phyloP scores from a whole-genome alignment of 2,797 vertebrate genomes.

The Malurus splendens region DNA sequence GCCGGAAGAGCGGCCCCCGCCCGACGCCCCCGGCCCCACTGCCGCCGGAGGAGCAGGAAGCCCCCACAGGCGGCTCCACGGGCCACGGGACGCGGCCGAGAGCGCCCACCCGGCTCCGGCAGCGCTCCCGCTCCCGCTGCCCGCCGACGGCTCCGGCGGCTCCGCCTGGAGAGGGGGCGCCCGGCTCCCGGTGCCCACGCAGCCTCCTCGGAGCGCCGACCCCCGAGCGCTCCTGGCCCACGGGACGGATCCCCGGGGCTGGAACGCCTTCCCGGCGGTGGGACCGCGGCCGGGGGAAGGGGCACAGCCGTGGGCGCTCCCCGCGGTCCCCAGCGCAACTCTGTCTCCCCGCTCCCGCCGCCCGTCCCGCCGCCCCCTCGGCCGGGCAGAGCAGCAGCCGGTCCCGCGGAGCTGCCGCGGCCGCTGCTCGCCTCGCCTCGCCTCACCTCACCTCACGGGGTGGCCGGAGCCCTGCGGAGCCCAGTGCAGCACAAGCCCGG shows the following conservation, averaged over 20 bases:
- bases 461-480: neutral
- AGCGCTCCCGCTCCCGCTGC: neutral
- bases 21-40: neutral
- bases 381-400: neutral
- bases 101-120: neutral
- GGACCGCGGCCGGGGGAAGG: neutral
- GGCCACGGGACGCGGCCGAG: neutral
- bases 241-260: neutral
- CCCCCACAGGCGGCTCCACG: neutral
- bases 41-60: neutral
- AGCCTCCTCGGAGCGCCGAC: neutral
- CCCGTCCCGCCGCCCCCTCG: neutral
- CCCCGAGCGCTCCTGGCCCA: neutral
- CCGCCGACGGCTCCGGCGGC: neutral
- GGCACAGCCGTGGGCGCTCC: neutral
- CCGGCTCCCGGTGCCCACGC: neutral
- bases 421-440: neutral
- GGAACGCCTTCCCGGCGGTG: neutral
- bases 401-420: neutral
- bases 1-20: neutral
- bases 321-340: neutral
- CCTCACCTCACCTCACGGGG: conserved; percentile 53
- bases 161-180: neutral
- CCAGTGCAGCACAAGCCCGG: conserved; percentile 1
- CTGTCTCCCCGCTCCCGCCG: neutral